Evolutionary conservation across 2,797 vertebrate genomes (phyloP), one percentile per base, ranked within the genome.

Genomic region (Steatocranus sp.): DNA sequence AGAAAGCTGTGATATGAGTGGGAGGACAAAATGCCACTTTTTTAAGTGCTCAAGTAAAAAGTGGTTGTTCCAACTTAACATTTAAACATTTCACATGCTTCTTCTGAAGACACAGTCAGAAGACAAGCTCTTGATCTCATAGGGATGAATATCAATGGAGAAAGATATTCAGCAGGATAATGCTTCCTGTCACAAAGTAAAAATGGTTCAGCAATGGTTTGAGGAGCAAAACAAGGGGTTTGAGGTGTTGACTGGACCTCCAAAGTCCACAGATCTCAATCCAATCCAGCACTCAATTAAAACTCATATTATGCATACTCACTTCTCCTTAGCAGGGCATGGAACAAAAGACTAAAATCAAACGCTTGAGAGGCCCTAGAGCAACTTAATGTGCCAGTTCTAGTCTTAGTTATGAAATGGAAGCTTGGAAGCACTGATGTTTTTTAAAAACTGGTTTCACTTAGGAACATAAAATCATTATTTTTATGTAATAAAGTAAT

Each of bases 351-450:
- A 61, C 56, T 61, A 20, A 36, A 61, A 61, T 36, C 0, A 36
- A 61, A 61, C 0, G 0, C 1, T 12, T 61, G 4, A 36, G 58
- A 61, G 18, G 11, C 2, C 32, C 32, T 2, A 61, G 11, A 36
- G 6, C 56, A 34, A 34, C 56, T 61, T 61, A 61, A 61, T n/a
- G 6, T 34, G 56, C 58, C 58, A 61, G 58, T 63, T 68, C 38
- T 68, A 43, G 14, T 17, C 38, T 68, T 43, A 38, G 14, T 68
- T 25, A 25, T 68, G 20, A 68, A 25, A 68, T 66, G n/a, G 11
- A 38, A 38, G 58, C n/a, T 38, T 66, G n/a, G 1, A 41, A 11
- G 68, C 2, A 74, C 17, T 74, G 17, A 14, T 50, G 0, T 32
- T 34, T 30, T 25, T 73, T 8, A 1, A 48, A 51, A 75, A 12